Conservation (phyloP, 37 sponge, comb jelly and placozoan species). For the Eunapius fragilis region DNA sequence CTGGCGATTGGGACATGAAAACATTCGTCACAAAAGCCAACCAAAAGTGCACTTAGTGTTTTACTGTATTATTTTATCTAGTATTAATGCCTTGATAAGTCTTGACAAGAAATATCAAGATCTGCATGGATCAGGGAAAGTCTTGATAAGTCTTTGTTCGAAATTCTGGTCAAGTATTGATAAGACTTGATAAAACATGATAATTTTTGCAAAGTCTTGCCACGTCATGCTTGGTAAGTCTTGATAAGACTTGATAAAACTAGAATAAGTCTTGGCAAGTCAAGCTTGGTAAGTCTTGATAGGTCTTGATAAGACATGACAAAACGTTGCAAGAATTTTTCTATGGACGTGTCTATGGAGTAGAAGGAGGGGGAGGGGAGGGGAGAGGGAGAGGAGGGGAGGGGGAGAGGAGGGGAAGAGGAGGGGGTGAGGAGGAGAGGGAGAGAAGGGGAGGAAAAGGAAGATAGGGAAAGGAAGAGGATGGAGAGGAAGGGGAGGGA, state of each 20-base stretch:
- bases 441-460: too few species aligned
- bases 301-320: background rate
- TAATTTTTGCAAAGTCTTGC: background rate
- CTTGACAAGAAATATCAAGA: background rate
- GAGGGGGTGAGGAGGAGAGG: too few species aligned
- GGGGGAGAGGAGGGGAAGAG: too few species aligned
- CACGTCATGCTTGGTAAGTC: background rate
- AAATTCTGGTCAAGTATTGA: background rate
- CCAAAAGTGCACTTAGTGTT: background rate
- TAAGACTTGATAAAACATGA: background rate
- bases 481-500: too few species aligned
- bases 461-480: too few species aligned
- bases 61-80: background rate
- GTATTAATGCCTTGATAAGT: background rate
- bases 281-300: background rate
- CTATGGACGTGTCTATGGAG: too few species aligned
- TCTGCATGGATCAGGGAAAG: background rate
- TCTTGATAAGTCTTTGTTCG: background rate
- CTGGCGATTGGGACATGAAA: background rate
- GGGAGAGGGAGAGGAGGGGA: too few species aligned
- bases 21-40: background rate
- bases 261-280: background rate
- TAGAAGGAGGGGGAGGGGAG: too few species aligned
- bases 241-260: background rate
- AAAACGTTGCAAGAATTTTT: background rate